Conservation (phyloP, 2,888 invertebrate genomes). For the Eurytoma adleriae region DNA sequence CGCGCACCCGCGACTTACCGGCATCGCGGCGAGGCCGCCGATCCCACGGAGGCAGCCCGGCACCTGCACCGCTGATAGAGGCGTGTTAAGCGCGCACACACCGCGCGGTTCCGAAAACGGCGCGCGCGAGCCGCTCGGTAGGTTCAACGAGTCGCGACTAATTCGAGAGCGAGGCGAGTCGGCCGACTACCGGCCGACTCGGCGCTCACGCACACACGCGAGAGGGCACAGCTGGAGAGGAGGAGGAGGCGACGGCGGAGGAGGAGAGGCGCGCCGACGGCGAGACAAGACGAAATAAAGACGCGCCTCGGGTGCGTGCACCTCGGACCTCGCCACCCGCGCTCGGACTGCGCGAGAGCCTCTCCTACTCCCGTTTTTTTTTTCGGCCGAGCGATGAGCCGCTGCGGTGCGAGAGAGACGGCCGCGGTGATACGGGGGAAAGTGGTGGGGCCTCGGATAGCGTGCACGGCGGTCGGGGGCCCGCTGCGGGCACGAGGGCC, state of each 20-base stretch:
- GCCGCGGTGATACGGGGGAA: constrained; percentile 9
- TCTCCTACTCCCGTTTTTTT: not conserved
- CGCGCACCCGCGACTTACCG: not conserved
- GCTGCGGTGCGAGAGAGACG: constrained; percentile 21
- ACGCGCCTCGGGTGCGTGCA: constrained; percentile 12
- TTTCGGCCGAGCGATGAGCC: not conserved
- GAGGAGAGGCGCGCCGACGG: constrained; percentile 51
- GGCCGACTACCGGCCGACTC: constrained; percentile 55
- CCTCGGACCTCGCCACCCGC: constrained; percentile 32
- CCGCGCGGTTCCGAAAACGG: constrained; percentile 42
- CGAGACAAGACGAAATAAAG: constrained; percentile 49
- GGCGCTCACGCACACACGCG: not conserved
- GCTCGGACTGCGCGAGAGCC: constrained; percentile 19
- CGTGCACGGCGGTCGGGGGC: not conserved
- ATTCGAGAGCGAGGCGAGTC: constrained; percentile 68
- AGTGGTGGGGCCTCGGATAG: not conserved
- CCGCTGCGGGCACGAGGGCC: constrained; percentile 1
- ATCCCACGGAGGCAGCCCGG: not conserved
- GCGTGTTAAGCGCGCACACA: constrained; percentile 20
- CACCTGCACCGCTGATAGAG: not conserved
- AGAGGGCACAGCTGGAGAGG: not conserved
- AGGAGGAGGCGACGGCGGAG: constrained; percentile 54
- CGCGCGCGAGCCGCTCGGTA: constrained; percentile 59
- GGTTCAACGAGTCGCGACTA: constrained; percentile 70
- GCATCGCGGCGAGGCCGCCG: not conserved